These are phyloP conservation scores for Iguana delicatissima DNA, from an alignment of 2,797 vertebrate genomes.

Conservation along the genomic window DNA sequence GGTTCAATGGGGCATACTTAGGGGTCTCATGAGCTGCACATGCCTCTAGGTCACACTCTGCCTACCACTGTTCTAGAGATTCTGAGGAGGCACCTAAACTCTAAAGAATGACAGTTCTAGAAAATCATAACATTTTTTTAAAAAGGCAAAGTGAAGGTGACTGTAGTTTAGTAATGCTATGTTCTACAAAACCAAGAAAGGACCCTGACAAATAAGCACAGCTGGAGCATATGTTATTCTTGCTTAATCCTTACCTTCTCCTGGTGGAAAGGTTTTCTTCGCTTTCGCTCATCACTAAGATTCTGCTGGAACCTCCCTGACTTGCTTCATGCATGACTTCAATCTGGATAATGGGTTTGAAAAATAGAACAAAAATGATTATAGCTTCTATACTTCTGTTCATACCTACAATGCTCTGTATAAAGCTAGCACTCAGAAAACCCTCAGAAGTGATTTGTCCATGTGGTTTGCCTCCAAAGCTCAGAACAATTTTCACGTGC, in stretches of 20 bases:
- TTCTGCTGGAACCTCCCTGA: slow-evolving; percentile 86
- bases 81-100: background rate
- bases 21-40: too few species aligned
- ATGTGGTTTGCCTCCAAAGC: background rate
- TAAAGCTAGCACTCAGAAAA: background rate
- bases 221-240: background rate
- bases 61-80: background rate
- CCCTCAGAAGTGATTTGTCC: background rate
- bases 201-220: background rate
- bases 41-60: too few species aligned
- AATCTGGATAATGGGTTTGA: slow-evolving; percentile 80
- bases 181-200: background rate
- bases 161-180: background rate
- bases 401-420: background rate
- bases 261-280: slow-evolving; percentile 89
- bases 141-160: too few species aligned
- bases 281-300: slow-evolving; percentile 84
- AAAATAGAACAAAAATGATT: background rate
- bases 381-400: background rate
- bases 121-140: too few species aligned
- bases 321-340: slow-evolving; percentile 93
- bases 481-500: background rate
- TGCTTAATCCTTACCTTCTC: slow-evolving; percentile 84
- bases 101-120: background rate
- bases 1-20: too few species aligned